A percentile compares a stretch with the other conserved stretches of the same genome.
Conservation (phyloP, 2,888 invertebrate species). For the Aspidapion aeneum region DNA sequence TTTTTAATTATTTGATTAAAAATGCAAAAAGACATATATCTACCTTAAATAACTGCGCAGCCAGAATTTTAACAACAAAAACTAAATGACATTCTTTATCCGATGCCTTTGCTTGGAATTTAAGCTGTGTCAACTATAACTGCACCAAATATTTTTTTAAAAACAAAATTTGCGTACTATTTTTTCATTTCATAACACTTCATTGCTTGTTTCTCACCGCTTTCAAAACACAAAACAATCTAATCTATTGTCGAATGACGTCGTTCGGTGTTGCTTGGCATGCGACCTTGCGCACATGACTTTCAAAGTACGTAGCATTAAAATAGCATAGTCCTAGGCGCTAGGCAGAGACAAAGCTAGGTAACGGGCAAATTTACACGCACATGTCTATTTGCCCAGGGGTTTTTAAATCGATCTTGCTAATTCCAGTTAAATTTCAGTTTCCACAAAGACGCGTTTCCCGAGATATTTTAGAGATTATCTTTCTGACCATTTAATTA, state of each 20-base stretch:
- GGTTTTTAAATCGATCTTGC: too few relatives aligned
- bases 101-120: neutral
- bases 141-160: too few relatives aligned
- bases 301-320: neutral
- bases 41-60: neutral
- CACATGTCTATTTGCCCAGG: too few relatives aligned
- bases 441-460: too few relatives aligned
- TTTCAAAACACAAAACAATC: neutral
- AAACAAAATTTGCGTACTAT: neutral
- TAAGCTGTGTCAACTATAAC: too few relatives aligned
- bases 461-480: too few relatives aligned
- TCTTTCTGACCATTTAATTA: too few relatives aligned
- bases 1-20: too few relatives aligned
- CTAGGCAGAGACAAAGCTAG: neutral
- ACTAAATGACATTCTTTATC: neutral
- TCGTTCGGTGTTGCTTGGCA: neutral
- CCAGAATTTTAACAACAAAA: neutral
- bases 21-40: neutral
- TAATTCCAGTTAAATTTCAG: too few relatives aligned
- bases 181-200: neutral
- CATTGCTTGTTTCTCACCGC: neutral
- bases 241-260: neutral
- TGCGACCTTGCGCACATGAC: neutral
- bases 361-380: too few relatives aligned
- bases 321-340: neutral